Percentiles rank a stretch among this genome's conserved stretches.
phyloP scores from a whole-genome alignment of 2,888 invertebrate genomes.

The Scaptomyza polygonia region DNA sequence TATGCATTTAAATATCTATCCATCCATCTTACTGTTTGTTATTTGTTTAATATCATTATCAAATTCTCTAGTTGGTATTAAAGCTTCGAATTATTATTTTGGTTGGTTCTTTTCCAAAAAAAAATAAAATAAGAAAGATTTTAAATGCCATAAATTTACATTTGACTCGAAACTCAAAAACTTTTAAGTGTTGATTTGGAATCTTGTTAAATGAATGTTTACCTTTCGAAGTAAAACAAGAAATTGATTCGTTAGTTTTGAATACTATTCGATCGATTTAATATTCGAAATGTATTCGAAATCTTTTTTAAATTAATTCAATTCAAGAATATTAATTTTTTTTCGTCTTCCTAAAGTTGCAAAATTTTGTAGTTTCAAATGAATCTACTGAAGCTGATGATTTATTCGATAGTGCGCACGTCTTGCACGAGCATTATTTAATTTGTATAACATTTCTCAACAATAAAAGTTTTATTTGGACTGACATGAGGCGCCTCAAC shows the following conservation, averaged over 20 bases:
- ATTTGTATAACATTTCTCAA: conserved; percentile 9
- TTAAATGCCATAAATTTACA: too few relatives aligned
- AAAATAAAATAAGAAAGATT: too few relatives aligned
- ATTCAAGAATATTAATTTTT: background rate
- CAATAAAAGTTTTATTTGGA: conserved; percentile 13
- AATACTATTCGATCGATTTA: background rate
- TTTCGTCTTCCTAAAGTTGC: background rate
- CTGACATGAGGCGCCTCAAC: conserved; percentile 5
- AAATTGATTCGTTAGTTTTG: background rate
- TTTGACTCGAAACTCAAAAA: background rate
- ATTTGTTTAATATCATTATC: too few relatives aligned
- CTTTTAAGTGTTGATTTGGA: background rate
- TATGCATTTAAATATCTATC: too few relatives aligned
- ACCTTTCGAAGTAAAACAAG: background rate
- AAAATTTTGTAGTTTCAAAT: background rate
- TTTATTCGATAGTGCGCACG: conserved; percentile 1
- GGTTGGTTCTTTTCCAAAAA: too few relatives aligned
- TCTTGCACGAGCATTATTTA: conserved; percentile 3
- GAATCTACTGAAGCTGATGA: background rate
- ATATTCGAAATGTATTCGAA: background rate
- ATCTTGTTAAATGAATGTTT: too few relatives aligned
- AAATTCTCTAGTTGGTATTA: too few relatives aligned
- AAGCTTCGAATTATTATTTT: too few relatives aligned
- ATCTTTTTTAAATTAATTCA: background rate
- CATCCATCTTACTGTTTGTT: too few relatives aligned